A percentile compares a stretch with the other conserved stretches of the same genome.
These are phyloP conservation scores for Pogonomyrmex barbatus DNA, from an alignment of 1,140 invertebrate genomes.

Conservation along the genomic window DNA sequence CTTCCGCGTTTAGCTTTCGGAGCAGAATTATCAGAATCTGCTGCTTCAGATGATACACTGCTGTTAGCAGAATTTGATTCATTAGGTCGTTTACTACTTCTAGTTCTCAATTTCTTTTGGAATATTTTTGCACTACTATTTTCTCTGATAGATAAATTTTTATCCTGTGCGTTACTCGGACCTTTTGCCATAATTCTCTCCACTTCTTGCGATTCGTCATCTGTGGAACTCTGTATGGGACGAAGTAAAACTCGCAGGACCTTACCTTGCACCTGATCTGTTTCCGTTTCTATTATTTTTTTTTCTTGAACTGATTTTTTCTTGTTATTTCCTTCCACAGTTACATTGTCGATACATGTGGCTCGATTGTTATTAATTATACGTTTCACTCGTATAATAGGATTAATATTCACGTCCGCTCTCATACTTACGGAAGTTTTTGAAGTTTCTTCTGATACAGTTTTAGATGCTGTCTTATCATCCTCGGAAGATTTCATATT, in stretches of 20 bases:
- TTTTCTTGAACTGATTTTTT: neutral
- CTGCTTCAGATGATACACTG: no score
- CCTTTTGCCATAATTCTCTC: conserved; percentile 48
- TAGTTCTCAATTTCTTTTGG: neutral
- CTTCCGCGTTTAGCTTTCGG: conserved; percentile 35
- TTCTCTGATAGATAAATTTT: neutral
- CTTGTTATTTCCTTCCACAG: neutral
- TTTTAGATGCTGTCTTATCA: neutral
- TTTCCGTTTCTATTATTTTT: neutral
- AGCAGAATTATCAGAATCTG: neutral
- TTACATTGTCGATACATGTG: neutral
- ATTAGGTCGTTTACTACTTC: neutral
- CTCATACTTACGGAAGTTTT: neutral
- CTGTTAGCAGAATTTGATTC: neutral
- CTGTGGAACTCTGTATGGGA: neutral
- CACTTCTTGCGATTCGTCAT: conserved; percentile 72
- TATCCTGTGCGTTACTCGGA: neutral
- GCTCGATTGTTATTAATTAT: neutral
- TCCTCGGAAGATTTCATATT: neutral
- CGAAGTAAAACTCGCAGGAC: neutral
- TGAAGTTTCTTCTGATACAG: neutral
- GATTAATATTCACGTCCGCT: neutral
- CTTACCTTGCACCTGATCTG: neutral
- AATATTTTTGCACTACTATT: neutral
- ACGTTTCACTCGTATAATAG: neutral